Evolutionary conservation across 2,888 invertebrate genomes (phyloP), one percentile per base, ranked within the genome.

Genomic region (Platerodrilus igneus): DNA sequence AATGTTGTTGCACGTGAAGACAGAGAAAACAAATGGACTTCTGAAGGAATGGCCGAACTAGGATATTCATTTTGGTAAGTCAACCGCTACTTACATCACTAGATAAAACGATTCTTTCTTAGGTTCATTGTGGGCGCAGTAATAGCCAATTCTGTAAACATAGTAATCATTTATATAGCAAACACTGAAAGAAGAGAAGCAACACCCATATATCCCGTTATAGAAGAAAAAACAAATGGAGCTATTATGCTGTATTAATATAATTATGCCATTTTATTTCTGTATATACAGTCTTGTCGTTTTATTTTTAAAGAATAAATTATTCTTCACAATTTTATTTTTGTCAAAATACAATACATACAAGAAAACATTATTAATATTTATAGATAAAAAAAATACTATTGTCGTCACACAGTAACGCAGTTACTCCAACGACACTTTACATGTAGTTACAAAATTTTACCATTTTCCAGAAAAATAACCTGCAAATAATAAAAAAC

Each of bases 21-120:
- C 59, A 76, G 79, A 39, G 78, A 81, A 18, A 81, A 81, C 53
- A 78, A 81, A 56, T 94, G 93, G 90, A 80, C 83, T 16, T 88
- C 91, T 1, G 81, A 83, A 50, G 85, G 83, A 31, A 78, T 82
- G 60, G 86, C 91, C 0, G 81, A 82, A 52, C 73, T 92, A 22
- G 92, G 91, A 32, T 81, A 86, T 56, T 93, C 93, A 3, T 94
- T 91, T 67, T 94, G 89, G 85, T 84, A 61, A 69, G 63, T 50
- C n/a, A n/a, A n/a, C n/a, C n/a, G n/a, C n/a, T n/a, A 23, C 23
- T 15, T 16, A 23, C 19, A 21, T 27, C 8, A 30, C 11, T 30
- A 19, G 13, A 19, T 10, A 13, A 18, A 3, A 30, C 14, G 2
- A 1, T 19, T 8, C 27, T 10, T 35, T 35, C 8, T 28, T 69